Evolutionary conservation across 2,888 invertebrate species (phyloP), one percentile per base, ranked within the genome.

Genomic region (Invenusta paracnida): DNA sequence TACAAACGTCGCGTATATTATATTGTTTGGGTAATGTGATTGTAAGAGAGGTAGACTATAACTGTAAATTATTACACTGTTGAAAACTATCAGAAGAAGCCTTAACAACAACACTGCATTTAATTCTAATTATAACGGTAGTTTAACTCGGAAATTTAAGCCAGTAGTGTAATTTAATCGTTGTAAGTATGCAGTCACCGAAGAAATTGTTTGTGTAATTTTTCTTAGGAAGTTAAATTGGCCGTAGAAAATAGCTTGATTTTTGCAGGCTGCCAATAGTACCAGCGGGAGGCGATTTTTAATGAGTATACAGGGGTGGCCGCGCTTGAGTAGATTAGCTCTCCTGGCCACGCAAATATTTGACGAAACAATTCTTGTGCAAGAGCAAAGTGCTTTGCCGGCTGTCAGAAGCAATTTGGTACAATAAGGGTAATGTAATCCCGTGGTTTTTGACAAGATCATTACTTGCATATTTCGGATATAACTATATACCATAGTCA

Each of bases 241-340:
- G 73, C 17, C 73, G 73, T 73, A 73, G 73, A 73, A 73, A 73
- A 73, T 73, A 73, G 73, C 73, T 73, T 73, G 73, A 73, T 73
- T 73, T 73, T 73, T 73, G 11, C n/a, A n/a, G 23, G 5, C 73
- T 73, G 73, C 73, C 73, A 73, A 73, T 73, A 73, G 23, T 23
- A 25, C 23, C 73, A 23, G 73, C 73, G 23, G 73, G 73, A 73
- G 73, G 73, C 23, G 23, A 23, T 23, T 5, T 48, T 73, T 73
- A 73, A 73, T 73, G 73, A 73, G 73, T 73, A 48, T 11, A 73
- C 73, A 73, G 73, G 23, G 73, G 73, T 73, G 73, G 23, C 25
- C 73, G 73, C 73, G 73, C 73, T n/a, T 73, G 73, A 73, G 17
- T 73, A 73, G 73, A 2, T 73, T 23, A 23, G 5, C 27, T 2